A percentile compares a stretch with the other conserved stretches of the same genome.
These are phyloP conservation scores for Zaprionus lachaisei DNA, from an alignment of 1,140 invertebrate genomes.

Conservation along the genomic window DNA sequence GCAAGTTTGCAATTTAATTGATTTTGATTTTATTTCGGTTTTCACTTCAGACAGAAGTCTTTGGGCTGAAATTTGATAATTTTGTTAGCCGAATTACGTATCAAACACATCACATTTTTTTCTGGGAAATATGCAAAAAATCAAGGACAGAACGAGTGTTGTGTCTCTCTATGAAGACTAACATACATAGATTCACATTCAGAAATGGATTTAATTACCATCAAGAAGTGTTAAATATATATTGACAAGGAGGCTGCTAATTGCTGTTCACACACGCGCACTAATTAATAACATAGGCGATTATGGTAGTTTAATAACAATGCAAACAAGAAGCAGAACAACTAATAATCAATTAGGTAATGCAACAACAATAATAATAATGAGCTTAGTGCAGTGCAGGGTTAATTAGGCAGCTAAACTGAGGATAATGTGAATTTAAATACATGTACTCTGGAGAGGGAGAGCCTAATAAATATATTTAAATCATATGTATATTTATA, in stretches of 20 bases:
- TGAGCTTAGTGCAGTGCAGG: background rate
- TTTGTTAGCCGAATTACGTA: constrained; percentile 12
- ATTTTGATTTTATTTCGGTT: background rate
- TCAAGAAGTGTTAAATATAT: background rate
- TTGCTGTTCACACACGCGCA: background rate
- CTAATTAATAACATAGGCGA: constrained; percentile 19
- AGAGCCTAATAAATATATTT: too few species aligned
- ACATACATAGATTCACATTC: background rate
- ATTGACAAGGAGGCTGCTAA: constrained; percentile 2
- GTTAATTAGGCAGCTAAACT: background rate
- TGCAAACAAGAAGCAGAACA: background rate
- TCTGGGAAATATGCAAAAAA: too few species aligned
- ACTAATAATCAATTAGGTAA: background rate
- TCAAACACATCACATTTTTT: background rate
- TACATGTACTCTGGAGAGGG: too few species aligned
- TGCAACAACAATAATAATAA: background rate
- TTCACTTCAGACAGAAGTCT: background rate
- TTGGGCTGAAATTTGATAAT: background rate
- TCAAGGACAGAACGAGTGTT: too few species aligned
- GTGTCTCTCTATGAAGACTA: background rate
- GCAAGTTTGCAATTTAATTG: constrained; percentile 2
- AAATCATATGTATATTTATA: too few species aligned
- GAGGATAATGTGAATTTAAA: background rate
- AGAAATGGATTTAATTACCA: background rate
- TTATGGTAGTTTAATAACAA: background rate